These are phyloP conservation scores for Corythucha ciliata DNA, from an alignment of 2,888 invertebrate species.

Conservation along the genomic window DNA sequence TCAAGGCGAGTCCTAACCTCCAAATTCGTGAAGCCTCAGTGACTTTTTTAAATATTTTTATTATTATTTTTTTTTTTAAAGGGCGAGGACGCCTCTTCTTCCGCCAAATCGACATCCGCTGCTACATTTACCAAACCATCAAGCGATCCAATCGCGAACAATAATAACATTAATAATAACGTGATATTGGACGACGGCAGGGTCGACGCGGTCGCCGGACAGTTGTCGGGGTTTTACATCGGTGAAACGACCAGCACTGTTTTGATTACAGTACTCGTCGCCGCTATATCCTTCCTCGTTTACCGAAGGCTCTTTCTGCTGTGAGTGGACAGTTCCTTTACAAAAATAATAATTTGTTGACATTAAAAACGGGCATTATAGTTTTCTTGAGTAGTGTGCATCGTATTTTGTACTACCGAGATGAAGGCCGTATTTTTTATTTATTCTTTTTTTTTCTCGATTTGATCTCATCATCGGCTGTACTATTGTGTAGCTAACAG, in stretches of 20 bases:
- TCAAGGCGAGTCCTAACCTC: constrained; percentile 39
- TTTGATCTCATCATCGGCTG: too few species aligned
- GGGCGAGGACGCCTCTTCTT: constrained; percentile 23
- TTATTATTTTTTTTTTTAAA: constrained; percentile 14
- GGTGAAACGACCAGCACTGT: constrained; percentile 27
- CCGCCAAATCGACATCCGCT: not conserved
- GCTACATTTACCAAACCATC: not conserved
- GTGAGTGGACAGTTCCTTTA: too few species aligned
- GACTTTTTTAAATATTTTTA: too few species aligned
- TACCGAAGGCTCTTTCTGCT: constrained; percentile 34
- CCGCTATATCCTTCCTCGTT: constrained; percentile 33
- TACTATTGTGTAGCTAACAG: too few species aligned
- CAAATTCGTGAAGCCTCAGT: not conserved
- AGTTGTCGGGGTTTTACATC: constrained; percentile 22
- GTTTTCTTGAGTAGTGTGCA: too few species aligned
- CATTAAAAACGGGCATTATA: too few species aligned
- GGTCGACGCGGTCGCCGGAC: not conserved
- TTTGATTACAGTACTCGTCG: constrained; percentile 33
- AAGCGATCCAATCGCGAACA: not conserved
- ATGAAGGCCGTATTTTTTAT: too few species aligned
- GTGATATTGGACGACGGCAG: not conserved
- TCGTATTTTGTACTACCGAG: too few species aligned
- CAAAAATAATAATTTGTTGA: too few species aligned
- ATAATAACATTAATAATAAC: not conserved
- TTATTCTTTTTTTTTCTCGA: too few species aligned